phyloP scores from a whole-genome alignment of 2,888 invertebrate species.

The Ptilodon capucinus region DNA sequence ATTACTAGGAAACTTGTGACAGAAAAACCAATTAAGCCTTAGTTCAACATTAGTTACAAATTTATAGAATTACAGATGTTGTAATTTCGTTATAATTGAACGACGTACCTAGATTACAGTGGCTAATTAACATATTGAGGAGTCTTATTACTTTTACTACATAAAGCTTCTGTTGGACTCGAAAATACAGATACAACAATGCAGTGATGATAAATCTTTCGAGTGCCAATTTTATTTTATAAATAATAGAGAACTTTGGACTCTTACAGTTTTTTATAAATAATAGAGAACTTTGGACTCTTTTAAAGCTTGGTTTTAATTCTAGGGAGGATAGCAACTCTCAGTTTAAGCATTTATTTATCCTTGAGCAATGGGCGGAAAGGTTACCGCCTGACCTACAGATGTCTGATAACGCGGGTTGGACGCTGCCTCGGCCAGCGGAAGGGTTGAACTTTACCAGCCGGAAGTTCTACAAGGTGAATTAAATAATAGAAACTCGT shows the following conservation, averaged over 20 bases:
- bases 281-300: too few species aligned
- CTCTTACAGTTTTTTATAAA: too few species aligned
- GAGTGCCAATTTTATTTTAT: too few species aligned
- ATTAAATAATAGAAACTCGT: not conserved
- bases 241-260: too few species aligned
- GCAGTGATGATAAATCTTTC: too few species aligned
- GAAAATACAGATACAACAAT: too few species aligned
- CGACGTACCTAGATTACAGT: too few species aligned
- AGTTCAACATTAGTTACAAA: conserved; percentile 8
- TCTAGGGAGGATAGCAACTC: too few species aligned
- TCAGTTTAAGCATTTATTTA: not conserved
- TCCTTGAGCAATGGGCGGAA: conserved; percentile 6
- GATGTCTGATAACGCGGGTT: conserved; percentile 13
- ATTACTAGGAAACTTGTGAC: conserved; percentile 16
- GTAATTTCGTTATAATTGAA: not conserved
- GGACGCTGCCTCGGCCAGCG: conserved; percentile 11
- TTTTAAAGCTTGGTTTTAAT: too few species aligned
- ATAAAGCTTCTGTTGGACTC: too few species aligned
- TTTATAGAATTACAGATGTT: conserved; percentile 3
- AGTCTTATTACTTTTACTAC: too few species aligned
- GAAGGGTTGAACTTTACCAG: conserved; percentile 6
- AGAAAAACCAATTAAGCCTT: conserved; percentile 13
- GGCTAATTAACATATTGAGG: too few species aligned
- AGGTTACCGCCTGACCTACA: conserved; percentile 29
- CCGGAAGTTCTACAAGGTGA: conserved; percentile 10